Conservation (phyloP, 2,888 invertebrate genomes). For the Ectemnius continuus region DNA sequence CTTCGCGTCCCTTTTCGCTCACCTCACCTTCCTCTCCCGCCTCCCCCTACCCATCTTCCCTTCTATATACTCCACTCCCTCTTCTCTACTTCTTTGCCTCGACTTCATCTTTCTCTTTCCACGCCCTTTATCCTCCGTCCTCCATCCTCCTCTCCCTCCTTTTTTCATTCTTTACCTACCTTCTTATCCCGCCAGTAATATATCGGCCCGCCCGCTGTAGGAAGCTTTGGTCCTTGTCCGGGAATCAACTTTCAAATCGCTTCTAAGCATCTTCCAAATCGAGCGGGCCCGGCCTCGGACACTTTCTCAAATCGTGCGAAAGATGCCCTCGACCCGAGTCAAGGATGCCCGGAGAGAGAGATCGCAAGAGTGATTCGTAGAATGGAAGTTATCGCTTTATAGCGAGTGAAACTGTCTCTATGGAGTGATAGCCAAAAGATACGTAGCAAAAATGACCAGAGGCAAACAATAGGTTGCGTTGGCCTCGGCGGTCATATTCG, state of each 20-base stretch:
- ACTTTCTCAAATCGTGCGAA: not conserved
- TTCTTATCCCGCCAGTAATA: slow-evolving; percentile 48
- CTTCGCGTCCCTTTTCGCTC: not conserved
- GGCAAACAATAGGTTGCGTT: no score
- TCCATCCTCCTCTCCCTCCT: slow-evolving; percentile 16
- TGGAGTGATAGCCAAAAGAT: no score
- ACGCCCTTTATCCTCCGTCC: slow-evolving; percentile 17
- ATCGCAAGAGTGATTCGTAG: no score
- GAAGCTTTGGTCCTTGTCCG: slow-evolving; percentile 18
- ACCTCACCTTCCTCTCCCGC: slow-evolving; percentile 1
- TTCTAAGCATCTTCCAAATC: no score
- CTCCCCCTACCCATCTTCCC: slow-evolving; percentile 5
- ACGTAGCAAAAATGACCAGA: no score
- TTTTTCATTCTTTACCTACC: slow-evolving; percentile 19
- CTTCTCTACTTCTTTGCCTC: not conserved
- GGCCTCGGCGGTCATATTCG: slow-evolving; percentile 26
- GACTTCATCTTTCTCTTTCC: not conserved
- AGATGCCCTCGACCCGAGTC: no score
- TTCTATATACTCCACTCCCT: slow-evolving; percentile 13
- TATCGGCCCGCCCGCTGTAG: slow-evolving; percentile 34
- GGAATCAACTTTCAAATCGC: no score
- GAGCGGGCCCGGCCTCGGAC: no score
- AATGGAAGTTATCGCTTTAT: no score
- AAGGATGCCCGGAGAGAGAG: no score
- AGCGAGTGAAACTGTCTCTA: no score